Evolutionary conservation across 2,888 invertebrate species (phyloP), one percentile per base, ranked within the genome.

Genomic region (Automeris io): DNA sequence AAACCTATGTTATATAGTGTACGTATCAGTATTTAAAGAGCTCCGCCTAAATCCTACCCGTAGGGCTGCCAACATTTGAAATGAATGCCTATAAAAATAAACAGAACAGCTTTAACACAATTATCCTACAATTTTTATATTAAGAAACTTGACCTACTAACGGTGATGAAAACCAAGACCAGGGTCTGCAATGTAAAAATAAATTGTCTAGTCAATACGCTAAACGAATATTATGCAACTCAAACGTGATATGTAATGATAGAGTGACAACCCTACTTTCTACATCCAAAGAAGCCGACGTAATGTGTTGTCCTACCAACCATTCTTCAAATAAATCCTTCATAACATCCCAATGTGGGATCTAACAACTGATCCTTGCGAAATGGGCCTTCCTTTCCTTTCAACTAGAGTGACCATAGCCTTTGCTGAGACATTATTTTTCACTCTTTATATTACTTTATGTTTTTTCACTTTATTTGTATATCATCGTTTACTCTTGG

Each of bases 281-380:
- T 33, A 24, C 33, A 22, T 16, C 29, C 29, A 16, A 29, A 29
- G 16, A 16, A 29, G 13, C 42, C 45, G 35, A 39, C 45, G 43
- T 52, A 57, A 49, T 46, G 32, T 36, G 29, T 25, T 41, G 51
- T 54, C 41, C 38, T 38, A 50, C 42, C 45, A 24, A 47, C 49
- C 48, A 56, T 60, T 50, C 50, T 46, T 56, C 59, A 56, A 41
- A 50, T 50, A 60, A 55, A 57, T 50, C 58, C 58, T 46, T 56
- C 48, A 41, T 42, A 53, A 48, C 46, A 46, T 40, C 40, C 46
- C 38, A 35, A 35, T 37, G 40, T 31, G 37, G 35, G 37, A 37
- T 37, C 37, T 35, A 22, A 37, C 35, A 23, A 21, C 22, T 43
- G 47, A 49, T 47, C 46, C 45, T 18, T 37, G 39, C 42, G 45